Percentiles rank a stretch among this genome's conserved stretches.
phyloP scores from a whole-genome alignment of 2,888 invertebrate species.

The Nomada goodeniana region DNA sequence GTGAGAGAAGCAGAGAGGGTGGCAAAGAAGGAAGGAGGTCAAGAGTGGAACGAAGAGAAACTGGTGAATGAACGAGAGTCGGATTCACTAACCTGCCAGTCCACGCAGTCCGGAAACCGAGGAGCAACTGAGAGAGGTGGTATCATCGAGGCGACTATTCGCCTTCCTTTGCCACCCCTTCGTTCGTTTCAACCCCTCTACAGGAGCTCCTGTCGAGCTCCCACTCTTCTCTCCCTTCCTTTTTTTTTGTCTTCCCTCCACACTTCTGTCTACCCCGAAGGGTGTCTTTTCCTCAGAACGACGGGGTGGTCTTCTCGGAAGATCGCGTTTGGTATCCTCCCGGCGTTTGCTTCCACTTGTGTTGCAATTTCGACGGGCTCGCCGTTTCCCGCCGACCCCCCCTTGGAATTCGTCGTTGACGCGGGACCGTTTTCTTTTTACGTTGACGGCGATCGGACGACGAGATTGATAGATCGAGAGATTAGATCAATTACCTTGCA shows the following conservation, averaged over 20 bases:
- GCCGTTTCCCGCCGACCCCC: too few relatives aligned
- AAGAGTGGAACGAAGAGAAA: conserved; percentile 57
- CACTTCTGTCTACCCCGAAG: neutral
- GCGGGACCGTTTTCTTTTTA: too few relatives aligned
- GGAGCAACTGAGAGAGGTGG: conserved; percentile 80
- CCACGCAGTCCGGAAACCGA: conserved; percentile 82
- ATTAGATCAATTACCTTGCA: too few relatives aligned
- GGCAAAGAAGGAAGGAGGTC: conserved; percentile 58
- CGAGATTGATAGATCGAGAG: too few relatives aligned
- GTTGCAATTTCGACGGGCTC: too few relatives aligned
- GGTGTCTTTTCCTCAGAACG: conserved; percentile 2
- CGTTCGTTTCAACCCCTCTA: conserved; percentile 31
- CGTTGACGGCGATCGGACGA: too few relatives aligned
- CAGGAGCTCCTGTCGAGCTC: neutral
- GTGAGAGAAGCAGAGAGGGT: conserved; percentile 26
- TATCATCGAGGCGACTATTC: conserved; percentile 68
- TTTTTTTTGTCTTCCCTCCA: neutral
- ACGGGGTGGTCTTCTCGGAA: conserved; percentile 29
- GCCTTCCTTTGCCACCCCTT: conserved; percentile 70
- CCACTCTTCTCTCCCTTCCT: conserved; percentile 5
- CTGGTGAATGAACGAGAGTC: conserved; percentile 76
- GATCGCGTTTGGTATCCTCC: neutral
- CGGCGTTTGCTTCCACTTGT: too few relatives aligned
- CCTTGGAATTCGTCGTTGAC: too few relatives aligned
- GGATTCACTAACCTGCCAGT: conserved; percentile 79